A percentile compares a stretch with the other conserved stretches of the same genome.
Evolutionary conservation across 37 sponge, comb jelly and placozoan species (phyloP).

Genomic region (Crambe crambe): DNA sequence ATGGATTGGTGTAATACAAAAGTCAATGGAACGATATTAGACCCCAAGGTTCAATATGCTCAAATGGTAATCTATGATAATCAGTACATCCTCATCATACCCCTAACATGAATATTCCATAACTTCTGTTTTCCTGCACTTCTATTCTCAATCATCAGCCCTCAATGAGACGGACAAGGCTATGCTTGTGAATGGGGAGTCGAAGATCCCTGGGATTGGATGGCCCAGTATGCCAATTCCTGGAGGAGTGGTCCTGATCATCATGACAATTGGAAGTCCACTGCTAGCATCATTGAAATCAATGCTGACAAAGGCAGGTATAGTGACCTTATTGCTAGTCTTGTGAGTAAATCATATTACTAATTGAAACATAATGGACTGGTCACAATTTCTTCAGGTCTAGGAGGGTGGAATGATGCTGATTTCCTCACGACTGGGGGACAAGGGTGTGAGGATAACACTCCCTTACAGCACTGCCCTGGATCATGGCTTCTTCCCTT

Average conservation of each 20-base stretch:
- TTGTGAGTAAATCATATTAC: background rate
- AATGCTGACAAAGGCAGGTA: constrained; percentile 62
- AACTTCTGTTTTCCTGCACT: no score
- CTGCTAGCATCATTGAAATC: constrained; percentile 71
- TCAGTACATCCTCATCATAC: no score
- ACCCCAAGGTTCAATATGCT: constrained; percentile 72
- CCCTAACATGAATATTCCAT: background rate
- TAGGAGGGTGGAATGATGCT: constrained; percentile 92
- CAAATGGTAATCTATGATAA: no score
- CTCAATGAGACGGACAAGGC: constrained; percentile 73
- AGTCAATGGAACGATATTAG: no score
- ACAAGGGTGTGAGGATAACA: constrained; percentile 60
- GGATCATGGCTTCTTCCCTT: constrained; percentile 72
- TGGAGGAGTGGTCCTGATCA: constrained; percentile 90
- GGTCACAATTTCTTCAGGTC: constrained; percentile 33
- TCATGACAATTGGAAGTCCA: constrained; percentile 80
- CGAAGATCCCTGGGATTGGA: constrained; percentile 87
- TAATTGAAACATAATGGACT: no score
- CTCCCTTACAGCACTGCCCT: constrained; percentile 56
- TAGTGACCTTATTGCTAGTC: no score
- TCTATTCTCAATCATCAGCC: constrained; percentile 60
- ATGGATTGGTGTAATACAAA: constrained; percentile 92
- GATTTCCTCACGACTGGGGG: constrained; percentile 95
- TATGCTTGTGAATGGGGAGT: constrained; percentile 86
- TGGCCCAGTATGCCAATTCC: constrained; percentile 77